Evolutionary conservation across 2,888 invertebrate species (phyloP).

Genomic region (Limnephilus marmoratus): DNA sequence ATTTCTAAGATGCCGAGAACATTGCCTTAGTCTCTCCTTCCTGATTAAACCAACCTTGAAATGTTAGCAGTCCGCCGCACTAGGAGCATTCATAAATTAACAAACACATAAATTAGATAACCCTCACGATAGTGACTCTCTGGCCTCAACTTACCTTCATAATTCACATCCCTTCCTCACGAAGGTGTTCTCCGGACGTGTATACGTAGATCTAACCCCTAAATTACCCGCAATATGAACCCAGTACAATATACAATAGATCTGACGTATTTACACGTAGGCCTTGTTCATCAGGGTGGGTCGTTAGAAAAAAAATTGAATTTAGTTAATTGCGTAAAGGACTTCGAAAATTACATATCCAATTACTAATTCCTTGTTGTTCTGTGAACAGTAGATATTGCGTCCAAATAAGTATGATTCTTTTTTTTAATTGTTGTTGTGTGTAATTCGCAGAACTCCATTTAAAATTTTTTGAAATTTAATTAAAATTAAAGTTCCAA

Average conservation of each 20-base stretch:
- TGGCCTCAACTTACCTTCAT: neutral
- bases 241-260: neutral
- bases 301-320: neutral
- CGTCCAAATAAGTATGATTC: too few relatives aligned
- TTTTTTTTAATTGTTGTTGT: too few relatives aligned
- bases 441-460: too few relatives aligned
- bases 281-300: neutral
- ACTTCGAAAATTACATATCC: too few relatives aligned
- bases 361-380: too few relatives aligned
- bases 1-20: too few relatives aligned
- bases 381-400: too few relatives aligned
- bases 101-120: neutral
- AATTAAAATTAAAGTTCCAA: too few relatives aligned
- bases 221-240: neutral
- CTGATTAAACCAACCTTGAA: too few relatives aligned
- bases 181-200: neutral
- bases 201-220: neutral
- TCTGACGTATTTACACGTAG: neutral
- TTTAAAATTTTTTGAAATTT: too few relatives aligned
- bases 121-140: neutral
- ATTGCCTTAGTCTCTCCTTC: too few relatives aligned
- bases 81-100: neutral
- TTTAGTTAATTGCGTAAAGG: neutral
- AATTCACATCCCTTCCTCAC: neutral
- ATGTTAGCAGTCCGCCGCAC: too few relatives aligned